Conservation (phyloP, 1,140 invertebrate species). For the Melitaea cinxia region DNA sequence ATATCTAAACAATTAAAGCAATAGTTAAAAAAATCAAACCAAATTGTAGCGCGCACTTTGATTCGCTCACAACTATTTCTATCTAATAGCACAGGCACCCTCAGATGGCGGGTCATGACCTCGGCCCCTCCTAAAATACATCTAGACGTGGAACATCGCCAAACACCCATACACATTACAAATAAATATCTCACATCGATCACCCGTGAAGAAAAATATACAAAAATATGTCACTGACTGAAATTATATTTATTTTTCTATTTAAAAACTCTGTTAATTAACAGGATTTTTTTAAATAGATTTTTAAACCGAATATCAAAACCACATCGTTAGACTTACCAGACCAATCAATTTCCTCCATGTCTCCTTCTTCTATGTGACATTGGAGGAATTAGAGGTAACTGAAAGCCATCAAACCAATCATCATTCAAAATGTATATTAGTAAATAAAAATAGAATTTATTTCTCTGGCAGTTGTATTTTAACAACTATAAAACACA, state of each 20-base stretch:
- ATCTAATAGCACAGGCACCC: background rate
- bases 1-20: too few species aligned
- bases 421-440: too few species aligned
- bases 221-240: constrained; percentile 1
- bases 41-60: background rate
- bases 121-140: constrained; percentile 56
- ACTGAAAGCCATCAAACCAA: too few species aligned
- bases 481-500: background rate
- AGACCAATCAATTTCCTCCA: too few species aligned
- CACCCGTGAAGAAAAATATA: constrained; percentile 22
- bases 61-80: background rate
- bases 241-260: background rate
- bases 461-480: background rate
- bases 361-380: too few species aligned
- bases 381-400: too few species aligned
- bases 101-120: constrained; percentile 56
- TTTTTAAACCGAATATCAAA: too few species aligned
- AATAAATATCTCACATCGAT: constrained; percentile 30
- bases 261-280: too few species aligned
- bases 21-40: background rate
- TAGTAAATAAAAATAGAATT: background rate
- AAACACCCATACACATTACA: constrained; percentile 36
- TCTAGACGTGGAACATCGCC: constrained; percentile 54
- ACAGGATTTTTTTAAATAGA: too few species aligned
- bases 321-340: too few species aligned